Base-by-base conservation (phyloP, 2,797 vertebrate genomes). In the Chanos chanos region DNA sequence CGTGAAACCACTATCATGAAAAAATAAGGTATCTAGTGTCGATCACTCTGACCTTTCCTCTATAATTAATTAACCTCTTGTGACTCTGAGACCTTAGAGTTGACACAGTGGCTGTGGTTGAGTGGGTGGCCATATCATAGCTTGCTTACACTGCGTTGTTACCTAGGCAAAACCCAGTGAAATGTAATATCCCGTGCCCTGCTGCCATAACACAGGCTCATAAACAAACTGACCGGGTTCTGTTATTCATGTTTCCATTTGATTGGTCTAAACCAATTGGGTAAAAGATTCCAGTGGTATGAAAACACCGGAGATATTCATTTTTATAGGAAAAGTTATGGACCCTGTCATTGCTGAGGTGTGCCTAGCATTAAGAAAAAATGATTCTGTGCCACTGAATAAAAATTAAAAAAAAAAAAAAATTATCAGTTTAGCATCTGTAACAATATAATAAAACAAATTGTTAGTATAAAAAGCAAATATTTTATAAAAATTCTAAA, bases 121-220 rank as follows among this genome's bases (percentile, higher is more conserved):
- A 57, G 79, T 85, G 82, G 86, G 83, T 87, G 85, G 85, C 68
- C 84, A 70, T 62, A 39, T 27, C 22, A 22, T 40, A 53, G 58
- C 40, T 40, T 73, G 66, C 43, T 18, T 40, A 44, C 31, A 61
- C 16, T 58, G 16, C 33, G 39, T 18, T 28, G n/a, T 27, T 41
- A 39, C 1, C 12, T 10, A 1, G 33, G 37, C 30, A 4, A 22
- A 7, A 64, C 57, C 39, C 49, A 66, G 81, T 80, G 83, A 82
- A 85, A 89, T 71, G 9, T 67, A 76, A 87, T 71, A 83, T 77
- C 65, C 25, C 1, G 40, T 75, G 72, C 66, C 81, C 74, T 70
- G 69, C 75, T 83, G 79, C 71, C 81, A 86, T 76, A 85, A 86
- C 85, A 83, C 55, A 28, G 67, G 63, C 47, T 68, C 56, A 66